phyloP scores from a whole-genome alignment of 2,888 invertebrate genomes.

The Tetrapedia diversipes region DNA sequence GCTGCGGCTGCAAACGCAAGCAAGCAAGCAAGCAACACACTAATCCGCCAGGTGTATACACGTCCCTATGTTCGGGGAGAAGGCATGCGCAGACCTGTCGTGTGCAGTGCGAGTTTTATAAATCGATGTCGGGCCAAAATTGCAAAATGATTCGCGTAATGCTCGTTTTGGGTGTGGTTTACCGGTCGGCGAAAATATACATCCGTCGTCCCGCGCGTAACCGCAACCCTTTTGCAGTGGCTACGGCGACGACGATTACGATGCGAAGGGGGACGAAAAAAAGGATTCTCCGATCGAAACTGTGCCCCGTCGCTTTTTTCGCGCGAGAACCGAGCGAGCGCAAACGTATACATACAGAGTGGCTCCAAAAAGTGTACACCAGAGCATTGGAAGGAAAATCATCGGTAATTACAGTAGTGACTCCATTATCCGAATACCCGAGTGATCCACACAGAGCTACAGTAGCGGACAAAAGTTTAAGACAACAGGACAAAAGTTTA shows the following conservation, averaged over 20 bases:
- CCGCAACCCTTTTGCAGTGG: neutral
- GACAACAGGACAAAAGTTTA: no score
- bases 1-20: slow-evolving; percentile 4
- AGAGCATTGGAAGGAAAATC: no score
- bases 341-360: no score
- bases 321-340: neutral
- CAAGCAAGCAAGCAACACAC: slow-evolving; percentile 16
- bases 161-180: slow-evolving; percentile 50
- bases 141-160: slow-evolving; percentile 53
- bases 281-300: neutral
- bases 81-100: slow-evolving; percentile 27
- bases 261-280: neutral
- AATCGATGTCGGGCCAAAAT: slow-evolving; percentile 48
- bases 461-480: no score
- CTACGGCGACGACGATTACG: no score
- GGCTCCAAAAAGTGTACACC: no score
- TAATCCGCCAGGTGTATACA: slow-evolving; percentile 25
- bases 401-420: no score
- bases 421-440: no score
- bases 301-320: neutral
- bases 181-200: slow-evolving; percentile 14
- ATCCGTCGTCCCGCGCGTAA: neutral
- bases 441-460: no score
- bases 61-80: neutral
- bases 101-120: slow-evolving; percentile 37